Conservation (phyloP, 2,113 vertebrate genomes). For the Rynchops niger region DNA sequence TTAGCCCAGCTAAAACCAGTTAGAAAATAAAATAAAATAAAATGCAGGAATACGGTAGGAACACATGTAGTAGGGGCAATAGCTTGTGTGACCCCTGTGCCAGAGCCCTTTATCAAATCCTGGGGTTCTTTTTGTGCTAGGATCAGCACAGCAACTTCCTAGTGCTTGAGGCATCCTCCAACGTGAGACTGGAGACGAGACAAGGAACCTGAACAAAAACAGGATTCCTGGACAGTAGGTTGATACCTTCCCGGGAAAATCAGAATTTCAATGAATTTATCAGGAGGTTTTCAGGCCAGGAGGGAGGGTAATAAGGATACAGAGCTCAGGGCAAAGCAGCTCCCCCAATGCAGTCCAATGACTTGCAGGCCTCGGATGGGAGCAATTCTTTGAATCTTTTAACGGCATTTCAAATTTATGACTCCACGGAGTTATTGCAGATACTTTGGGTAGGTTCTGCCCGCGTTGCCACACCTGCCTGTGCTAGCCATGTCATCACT, state of each 20-base stretch:
- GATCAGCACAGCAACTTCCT: background rate
- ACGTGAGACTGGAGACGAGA: background rate
- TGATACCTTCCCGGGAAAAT: background rate
- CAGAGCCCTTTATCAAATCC: background rate
- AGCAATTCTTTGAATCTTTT: background rate
- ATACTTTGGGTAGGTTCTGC: background rate
- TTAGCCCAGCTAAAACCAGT: background rate
- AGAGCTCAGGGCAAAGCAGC: background rate
- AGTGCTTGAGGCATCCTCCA: background rate
- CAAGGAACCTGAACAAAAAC: background rate
- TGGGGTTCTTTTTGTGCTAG: background rate
- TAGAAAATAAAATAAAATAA: background rate
- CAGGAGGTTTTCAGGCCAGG: background rate
- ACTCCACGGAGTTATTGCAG: background rate
- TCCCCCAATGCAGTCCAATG: background rate
- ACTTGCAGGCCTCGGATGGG: background rate
- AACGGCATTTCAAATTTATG: background rate
- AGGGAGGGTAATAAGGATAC: background rate
- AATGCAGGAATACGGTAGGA: background rate
- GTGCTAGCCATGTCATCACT: rapidly evolving
- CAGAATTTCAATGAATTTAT: background rate
- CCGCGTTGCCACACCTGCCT: background rate
- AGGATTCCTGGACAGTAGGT: background rate
- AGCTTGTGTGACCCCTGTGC: background rate
- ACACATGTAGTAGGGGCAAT: background rate